Conservation (phyloP, 2,888 invertebrate species). For the Palloptera scutellata region DNA sequence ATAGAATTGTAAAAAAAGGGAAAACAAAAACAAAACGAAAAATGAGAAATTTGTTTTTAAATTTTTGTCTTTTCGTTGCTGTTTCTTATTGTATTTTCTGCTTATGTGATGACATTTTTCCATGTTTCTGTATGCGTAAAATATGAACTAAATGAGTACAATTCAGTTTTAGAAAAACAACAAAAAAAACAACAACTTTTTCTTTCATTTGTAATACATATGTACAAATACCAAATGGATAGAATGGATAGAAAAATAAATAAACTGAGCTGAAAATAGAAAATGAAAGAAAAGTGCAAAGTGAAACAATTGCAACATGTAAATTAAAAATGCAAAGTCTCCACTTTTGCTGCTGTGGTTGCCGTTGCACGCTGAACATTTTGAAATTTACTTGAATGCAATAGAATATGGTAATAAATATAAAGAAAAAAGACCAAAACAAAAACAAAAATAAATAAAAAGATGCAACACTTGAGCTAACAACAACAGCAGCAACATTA, state of each 20-base stretch:
- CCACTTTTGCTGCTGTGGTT: too few relatives aligned
- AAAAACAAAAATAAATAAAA: neutral
- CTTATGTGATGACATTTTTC: too few relatives aligned
- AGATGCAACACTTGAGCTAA: conserved; percentile 3
- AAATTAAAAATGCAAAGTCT: too few relatives aligned
- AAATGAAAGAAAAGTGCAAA: neutral
- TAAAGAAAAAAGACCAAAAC: neutral
- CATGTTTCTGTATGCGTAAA: neutral
- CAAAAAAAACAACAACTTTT: neutral
- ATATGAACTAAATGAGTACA: neutral
- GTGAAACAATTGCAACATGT: too few relatives aligned
- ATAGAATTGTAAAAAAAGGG: too few relatives aligned
- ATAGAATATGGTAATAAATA: neutral
- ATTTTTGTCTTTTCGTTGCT: too few relatives aligned
- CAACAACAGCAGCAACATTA: conserved; percentile 10
- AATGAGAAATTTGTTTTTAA: too few relatives aligned
- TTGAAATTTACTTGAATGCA: neutral
- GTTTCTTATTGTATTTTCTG: too few relatives aligned
- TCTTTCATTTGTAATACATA: conserved; percentile 1
- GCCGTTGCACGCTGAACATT: neutral
- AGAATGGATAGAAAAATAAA: neutral
- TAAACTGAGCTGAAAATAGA: neutral
- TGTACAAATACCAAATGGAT: neutral
- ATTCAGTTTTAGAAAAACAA: neutral
- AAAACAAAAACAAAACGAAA: too few relatives aligned